Evolutionary conservation across 1,140 invertebrate genomes (phyloP), one percentile per base, ranked within the genome.

Genomic region (Penaeus indicus): DNA sequence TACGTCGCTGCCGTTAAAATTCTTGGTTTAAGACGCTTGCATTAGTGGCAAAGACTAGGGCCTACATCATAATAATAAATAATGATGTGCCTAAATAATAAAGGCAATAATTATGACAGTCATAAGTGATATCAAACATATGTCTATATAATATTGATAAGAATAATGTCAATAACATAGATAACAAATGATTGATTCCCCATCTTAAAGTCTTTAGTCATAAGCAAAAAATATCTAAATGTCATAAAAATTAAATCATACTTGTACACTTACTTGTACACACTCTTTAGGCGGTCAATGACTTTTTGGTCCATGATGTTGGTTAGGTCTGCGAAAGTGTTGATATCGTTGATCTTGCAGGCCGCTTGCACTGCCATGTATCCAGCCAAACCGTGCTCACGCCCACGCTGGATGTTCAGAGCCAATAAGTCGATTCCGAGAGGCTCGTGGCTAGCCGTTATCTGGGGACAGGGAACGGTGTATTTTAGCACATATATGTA

Each of bases 1-100:
- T 69, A 95, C 95, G 91, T 94, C 93, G 47, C 93, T 92, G 91
- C 25, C 1, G 69, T 11, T 16, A 7, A 72, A 16, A 72, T 42
- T 42, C 25, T 11, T 3, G 18, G n/a, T 2, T 72, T 18, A 27
- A n/a, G 32, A 32, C 67, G 16, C 25, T n/a, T 22, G 1, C 21
- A 16, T 72, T 19, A 32, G 18, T 3, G 2, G 1, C 69, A 27
- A 8, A 25, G 22, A 72, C 69, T 32, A 27, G 69, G n/a, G n/a
- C 3, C 21, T 72, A 32, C 0, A 22, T 42, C 4, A 42, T 42
- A 8, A 42, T 38, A 38, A 38, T 42, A 8, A 42, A 42, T 42
- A 42, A 8, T 42, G 5, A 7, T 42, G 38, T 42, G 38, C 38
- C 38, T 42, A 42, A 42, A 42, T 42, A 8, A 42, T 42, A 42